phyloP scores from a whole-genome alignment of 1,140 invertebrate genomes.

The Tyrophagus putrescentiae region DNA sequence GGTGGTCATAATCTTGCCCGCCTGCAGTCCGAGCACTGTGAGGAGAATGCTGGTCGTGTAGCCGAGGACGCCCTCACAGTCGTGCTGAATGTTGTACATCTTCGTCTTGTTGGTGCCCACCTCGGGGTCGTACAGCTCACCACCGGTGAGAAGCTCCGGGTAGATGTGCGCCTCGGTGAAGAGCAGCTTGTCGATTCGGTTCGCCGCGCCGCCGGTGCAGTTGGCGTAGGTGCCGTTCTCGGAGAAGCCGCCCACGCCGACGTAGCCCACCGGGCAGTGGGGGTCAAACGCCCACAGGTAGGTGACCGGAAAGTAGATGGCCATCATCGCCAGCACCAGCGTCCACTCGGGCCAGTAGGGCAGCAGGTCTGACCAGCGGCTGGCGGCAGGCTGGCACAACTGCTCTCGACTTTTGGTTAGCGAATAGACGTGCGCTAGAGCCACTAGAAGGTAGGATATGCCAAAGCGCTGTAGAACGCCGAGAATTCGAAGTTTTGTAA shows the following conservation, averaged over 20 bases:
- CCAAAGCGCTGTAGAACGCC: constrained; percentile 72
- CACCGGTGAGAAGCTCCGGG: constrained; percentile 46
- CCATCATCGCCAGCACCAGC: neutral
- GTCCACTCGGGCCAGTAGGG: constrained; percentile 17
- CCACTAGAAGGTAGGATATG: constrained; percentile 60
- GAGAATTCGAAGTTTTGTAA: constrained; percentile 41
- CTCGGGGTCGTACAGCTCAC: constrained; percentile 48
- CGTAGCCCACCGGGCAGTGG: constrained; percentile 45
- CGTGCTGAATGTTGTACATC: constrained; percentile 37
- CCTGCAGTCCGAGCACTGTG: constrained; percentile 16
- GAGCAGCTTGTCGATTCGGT: constrained; percentile 60
- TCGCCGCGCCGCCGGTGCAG: constrained; percentile 67
- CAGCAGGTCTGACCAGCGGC: constrained; percentile 1
- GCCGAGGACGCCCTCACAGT: constrained; percentile 65
- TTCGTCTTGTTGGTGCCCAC: constrained; percentile 34
- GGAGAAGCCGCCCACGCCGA: constrained; percentile 58
- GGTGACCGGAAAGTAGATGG: constrained; percentile 13
- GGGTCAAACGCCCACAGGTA: constrained; percentile 14
- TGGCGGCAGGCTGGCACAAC: constrained; percentile 3
- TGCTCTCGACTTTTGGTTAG: neutral
- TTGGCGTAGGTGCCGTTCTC: constrained; percentile 44
- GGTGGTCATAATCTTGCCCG: constrained; percentile 15
- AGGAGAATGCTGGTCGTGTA: constrained; percentile 15
- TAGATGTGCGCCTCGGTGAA: constrained; percentile 60
- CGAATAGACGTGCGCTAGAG: constrained; percentile 35